Evolutionary conservation across 2,113 vertebrate species (phyloP), one percentile per base, ranked within the genome.

Genomic region (Tetrax tetrax): DNA sequence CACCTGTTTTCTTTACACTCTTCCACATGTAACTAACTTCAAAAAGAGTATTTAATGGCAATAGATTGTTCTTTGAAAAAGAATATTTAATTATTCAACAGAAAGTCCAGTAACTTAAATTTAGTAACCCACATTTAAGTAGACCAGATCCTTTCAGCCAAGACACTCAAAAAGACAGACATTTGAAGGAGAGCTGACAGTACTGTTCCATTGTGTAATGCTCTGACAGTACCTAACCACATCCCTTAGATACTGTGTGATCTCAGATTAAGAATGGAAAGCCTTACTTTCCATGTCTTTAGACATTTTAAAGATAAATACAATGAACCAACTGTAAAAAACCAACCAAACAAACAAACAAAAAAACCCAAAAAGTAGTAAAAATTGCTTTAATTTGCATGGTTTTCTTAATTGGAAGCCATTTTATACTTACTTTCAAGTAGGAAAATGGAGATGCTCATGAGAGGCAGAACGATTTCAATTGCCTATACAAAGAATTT

Each of bases 181-280:
- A 89, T 77, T 91, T 95, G 84, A 92, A 94, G 76, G 71, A 77
- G 33, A 83, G 31, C 28, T 70, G 33, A 57, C 28, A 75, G 28
- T 35, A 74, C 31, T 29, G 17, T 12, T 47, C 6, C 50, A 3
- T 18, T 24, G 4, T 71, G 35, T 60, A 90, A 5, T 45, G 18
- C 19, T 75, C 68, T 59, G 37, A 47, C 37, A 66, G 60, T 11
- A 19, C 18, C 47, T 51, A 60, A 38, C 19, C 23, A 41, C 19
- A 41, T 29, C 14, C 76, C 66, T 91, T 63, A 87, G 12, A 64
- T 74, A 90, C 66, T 64, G 71, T 87, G 72, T 47, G 12, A 94
- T 83, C 82, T 84, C 82, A 53, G 96, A 89, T 88, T 90, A 89
- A 96, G 57, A 96, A 88, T 22, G 81, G 92, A 92, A 97, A 87